These are phyloP conservation scores for Thecocarcelia acutangulata DNA, from an alignment of 2,888 invertebrate species.

Conservation along the genomic window DNA sequence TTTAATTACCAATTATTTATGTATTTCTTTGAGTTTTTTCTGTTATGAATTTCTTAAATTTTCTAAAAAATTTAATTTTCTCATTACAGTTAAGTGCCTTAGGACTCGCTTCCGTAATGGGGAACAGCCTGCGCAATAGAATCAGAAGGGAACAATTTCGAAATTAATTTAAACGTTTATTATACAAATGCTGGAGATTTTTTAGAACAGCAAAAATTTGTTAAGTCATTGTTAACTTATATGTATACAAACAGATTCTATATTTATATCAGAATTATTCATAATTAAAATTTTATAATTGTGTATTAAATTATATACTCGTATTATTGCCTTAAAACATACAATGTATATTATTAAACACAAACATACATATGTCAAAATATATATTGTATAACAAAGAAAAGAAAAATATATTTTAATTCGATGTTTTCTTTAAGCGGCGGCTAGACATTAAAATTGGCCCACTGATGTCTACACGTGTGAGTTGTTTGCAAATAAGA, in stretches of 20 bases:
- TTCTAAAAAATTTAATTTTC: not conserved
- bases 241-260: constrained; percentile 31
- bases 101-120: constrained; percentile 75
- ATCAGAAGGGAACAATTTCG: constrained; percentile 74
- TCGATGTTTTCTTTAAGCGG: no score
- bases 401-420: no score
- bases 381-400: no score
- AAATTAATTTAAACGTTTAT: constrained; percentile 31
- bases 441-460: no score
- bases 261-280: constrained; percentile 45
- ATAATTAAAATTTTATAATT: constrained; percentile 15
- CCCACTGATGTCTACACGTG: no score
- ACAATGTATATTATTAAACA: constrained; percentile 34
- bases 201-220: constrained; percentile 8
- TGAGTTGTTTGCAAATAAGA: no score
- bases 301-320: constrained; percentile 40
- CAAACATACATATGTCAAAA: no score
- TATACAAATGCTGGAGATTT: not conserved
- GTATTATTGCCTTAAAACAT: constrained; percentile 47
- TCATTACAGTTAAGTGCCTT: constrained; percentile 74
- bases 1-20: no score
- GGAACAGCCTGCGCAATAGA: constrained; percentile 76
- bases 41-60: no score
- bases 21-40: no score
- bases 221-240: constrained; percentile 61